A percentile compares a stretch with the other conserved stretches of the same genome.
Conservation (phyloP, 2,797 vertebrate species). For the Nothura maculosa region DNA sequence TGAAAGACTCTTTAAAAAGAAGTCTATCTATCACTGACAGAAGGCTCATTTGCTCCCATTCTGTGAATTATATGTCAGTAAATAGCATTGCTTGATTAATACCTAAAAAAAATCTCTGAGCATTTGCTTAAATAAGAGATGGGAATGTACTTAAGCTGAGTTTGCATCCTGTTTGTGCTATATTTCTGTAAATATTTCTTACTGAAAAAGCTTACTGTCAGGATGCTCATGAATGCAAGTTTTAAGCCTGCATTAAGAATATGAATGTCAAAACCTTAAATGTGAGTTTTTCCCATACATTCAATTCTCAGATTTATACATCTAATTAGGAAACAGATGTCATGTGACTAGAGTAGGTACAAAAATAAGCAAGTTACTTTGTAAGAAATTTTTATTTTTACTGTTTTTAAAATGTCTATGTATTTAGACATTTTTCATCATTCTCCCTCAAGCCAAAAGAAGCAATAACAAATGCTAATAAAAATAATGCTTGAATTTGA, state of each 20-base stretch:
- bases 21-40: conserved; percentile 26
- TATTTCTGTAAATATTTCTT: conserved; percentile 31
- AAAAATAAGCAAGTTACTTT: neutral
- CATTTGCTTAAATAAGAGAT: neutral
- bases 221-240: neutral
- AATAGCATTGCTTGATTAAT: conserved; percentile 25
- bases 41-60: neutral
- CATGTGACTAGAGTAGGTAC: neutral
- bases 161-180: conserved; percentile 35
- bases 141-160: conserved; percentile 32
- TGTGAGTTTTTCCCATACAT: neutral
- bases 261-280: neutral
- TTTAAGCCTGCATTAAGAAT: conserved; percentile 9
- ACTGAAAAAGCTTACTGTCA: conserved; percentile 14
- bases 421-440: neutral
- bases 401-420: neutral
- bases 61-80: conserved; percentile 34
- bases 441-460: neutral
- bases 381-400: neutral
- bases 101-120: neutral
- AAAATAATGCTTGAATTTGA: neutral
- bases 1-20: neutral
- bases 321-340: neutral
- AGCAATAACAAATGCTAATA: neutral
- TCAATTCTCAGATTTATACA: neutral